Conservation (phyloP, 2,888 invertebrate species). For the Subacronicta megacephala region DNA sequence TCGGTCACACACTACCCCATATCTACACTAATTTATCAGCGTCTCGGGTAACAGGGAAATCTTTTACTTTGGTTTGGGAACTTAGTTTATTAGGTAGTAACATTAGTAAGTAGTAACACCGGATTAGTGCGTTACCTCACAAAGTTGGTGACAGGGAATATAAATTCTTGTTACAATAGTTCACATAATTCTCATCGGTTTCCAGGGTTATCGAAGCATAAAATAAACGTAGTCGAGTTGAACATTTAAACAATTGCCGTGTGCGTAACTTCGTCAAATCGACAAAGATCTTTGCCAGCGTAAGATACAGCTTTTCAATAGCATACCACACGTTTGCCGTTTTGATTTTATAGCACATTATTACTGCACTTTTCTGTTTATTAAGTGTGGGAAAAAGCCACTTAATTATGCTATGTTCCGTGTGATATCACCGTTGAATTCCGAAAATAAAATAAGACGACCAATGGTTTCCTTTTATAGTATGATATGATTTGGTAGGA, state of each 20-base stretch:
- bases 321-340: constrained; percentile 37
- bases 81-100: constrained; percentile 17
- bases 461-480: not conserved
- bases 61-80: constrained; percentile 30
- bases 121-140: constrained; percentile 18
- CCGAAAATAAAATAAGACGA: not conserved
- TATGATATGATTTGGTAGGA: no score
- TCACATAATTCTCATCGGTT: constrained; percentile 46
- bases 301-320: constrained; percentile 41
- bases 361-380: not conserved
- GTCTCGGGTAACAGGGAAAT: constrained; percentile 13
- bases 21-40: constrained; percentile 5
- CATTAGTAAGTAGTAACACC: constrained; percentile 26
- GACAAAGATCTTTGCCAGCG: constrained; percentile 37
- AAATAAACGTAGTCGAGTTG: constrained; percentile 72
- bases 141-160: constrained; percentile 23
- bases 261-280: constrained; percentile 27
- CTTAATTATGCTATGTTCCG: not conserved
- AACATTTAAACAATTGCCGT: constrained; percentile 64
- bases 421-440: not conserved
- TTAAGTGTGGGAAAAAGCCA: not conserved
- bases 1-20: constrained; percentile 7
- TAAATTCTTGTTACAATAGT: not conserved
- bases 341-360: constrained; percentile 38
- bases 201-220: constrained; percentile 76